phyloP scores from a whole-genome alignment of 2,797 vertebrate species.

The Tenualosa thibaudeaui region DNA sequence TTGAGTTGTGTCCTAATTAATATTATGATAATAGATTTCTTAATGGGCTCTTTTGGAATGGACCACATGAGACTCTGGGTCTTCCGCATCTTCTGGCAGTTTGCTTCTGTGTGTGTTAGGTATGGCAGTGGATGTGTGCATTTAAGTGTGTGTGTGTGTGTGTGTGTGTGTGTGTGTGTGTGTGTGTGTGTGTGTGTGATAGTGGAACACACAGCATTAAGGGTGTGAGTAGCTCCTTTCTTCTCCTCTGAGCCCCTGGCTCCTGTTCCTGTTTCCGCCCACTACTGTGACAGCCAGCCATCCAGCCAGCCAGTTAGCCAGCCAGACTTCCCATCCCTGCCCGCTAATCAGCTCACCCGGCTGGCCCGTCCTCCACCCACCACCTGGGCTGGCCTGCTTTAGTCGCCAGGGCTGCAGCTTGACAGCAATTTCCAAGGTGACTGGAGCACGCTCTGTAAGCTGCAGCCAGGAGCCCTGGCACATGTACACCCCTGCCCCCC shows the following conservation, averaged over 20 bases:
- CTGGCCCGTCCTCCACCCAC: not conserved
- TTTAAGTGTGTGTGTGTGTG: not conserved
- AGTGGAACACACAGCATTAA: not conserved
- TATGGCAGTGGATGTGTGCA: not conserved
- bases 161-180: not conserved
- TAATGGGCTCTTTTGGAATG: slow-evolving; percentile 17
- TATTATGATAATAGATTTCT: slow-evolving; percentile 23
- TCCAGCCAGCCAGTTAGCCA: not conserved
- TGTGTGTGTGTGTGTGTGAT: slow-evolving; percentile 11
- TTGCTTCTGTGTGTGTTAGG: not conserved
- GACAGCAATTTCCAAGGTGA: slow-evolving; percentile 58
- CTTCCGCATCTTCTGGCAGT: not conserved
- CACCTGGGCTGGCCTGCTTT: not conserved
- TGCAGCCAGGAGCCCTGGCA: slow-evolving; percentile 47
- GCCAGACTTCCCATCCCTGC: not conserved
- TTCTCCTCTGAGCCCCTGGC: not conserved
- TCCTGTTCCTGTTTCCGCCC: not conserved
- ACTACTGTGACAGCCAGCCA: not conserved
- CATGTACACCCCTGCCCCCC: slow-evolving; percentile 24
- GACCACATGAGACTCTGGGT: slow-evolving; percentile 16
- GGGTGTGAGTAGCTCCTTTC: not conserved
- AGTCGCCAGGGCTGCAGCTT: slow-evolving; percentile 42
- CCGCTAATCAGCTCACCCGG: slow-evolving; percentile 29
- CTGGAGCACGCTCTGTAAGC: slow-evolving; percentile 56
- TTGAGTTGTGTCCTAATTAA: slow-evolving; percentile 3